phyloP scores from a whole-genome alignment of 2,113 vertebrate genomes.

The Isichthys henryi region DNA sequence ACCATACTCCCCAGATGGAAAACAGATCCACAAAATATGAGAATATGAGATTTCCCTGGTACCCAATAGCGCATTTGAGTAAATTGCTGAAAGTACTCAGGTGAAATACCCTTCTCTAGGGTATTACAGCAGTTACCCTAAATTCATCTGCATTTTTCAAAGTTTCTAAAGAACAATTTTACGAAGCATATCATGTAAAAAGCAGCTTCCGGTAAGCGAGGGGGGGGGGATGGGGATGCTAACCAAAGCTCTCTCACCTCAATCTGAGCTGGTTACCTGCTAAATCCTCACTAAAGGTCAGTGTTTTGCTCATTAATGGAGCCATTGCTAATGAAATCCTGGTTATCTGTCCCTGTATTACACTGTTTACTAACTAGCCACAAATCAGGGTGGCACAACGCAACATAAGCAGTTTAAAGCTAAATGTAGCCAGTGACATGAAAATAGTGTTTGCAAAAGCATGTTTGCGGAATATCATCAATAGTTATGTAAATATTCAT shows the following conservation, averaged over 20 bases:
- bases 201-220: neutral
- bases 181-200: neutral
- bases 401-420: neutral
- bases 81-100: neutral
- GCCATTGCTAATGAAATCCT: neutral
- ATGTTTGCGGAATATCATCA: neutral
- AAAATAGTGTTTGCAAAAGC: conserved; percentile 5
- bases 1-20: neutral
- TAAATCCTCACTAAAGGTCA: neutral
- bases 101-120: neutral
- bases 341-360: neutral
- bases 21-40: neutral
- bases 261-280: neutral
- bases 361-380: neutral
- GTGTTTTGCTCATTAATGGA: neutral
- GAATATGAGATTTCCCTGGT: neutral
- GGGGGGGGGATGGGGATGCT: neutral
- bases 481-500: neutral
- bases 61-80: neutral
- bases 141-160: neutral
- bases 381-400: neutral
- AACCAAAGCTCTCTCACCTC: neutral
- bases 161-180: neutral
- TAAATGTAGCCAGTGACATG: neutral
- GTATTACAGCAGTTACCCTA: neutral